phyloP scores from a whole-genome alignment of 2,797 vertebrate genomes.

The Cygnus olor region DNA sequence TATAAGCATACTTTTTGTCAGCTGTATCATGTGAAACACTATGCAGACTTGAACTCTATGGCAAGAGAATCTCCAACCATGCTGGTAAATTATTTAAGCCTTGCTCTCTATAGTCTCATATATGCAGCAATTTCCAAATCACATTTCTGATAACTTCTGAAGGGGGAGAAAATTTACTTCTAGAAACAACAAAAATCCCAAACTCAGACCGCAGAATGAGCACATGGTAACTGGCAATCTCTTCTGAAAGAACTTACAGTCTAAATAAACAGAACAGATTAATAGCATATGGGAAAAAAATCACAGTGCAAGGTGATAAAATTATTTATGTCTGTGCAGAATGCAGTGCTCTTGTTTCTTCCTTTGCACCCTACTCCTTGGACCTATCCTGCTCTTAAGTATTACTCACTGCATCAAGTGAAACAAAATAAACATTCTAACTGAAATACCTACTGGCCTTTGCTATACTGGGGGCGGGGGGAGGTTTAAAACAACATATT shows the following conservation, averaged over 20 bases:
- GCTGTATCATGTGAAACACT: background rate
- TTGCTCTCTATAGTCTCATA: background rate
- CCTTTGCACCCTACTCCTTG: background rate
- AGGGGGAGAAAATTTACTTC: background rate
- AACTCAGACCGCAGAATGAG: background rate
- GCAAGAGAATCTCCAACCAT: background rate
- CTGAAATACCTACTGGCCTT: background rate
- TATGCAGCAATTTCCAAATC: background rate
- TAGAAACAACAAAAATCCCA: background rate
- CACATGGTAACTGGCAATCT: background rate
- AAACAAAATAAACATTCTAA: background rate
- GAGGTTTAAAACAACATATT: background rate
- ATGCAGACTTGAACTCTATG: background rate
- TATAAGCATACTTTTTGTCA: background rate
- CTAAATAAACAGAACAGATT: background rate
- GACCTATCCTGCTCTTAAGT: background rate
- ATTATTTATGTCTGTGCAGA: background rate
- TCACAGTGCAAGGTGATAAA: background rate
- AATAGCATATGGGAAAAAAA: background rate
- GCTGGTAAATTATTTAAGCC: background rate
- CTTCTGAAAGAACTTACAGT: background rate
- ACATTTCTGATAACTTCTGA: background rate
- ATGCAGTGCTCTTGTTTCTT: background rate
- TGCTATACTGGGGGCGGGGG: background rate
- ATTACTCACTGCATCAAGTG: background rate